Percentiles rank a stretch among this genome's conserved stretches.
phyloP scores from a whole-genome alignment of 1,140 invertebrate genomes.

The Pachypeltis micranthus region DNA sequence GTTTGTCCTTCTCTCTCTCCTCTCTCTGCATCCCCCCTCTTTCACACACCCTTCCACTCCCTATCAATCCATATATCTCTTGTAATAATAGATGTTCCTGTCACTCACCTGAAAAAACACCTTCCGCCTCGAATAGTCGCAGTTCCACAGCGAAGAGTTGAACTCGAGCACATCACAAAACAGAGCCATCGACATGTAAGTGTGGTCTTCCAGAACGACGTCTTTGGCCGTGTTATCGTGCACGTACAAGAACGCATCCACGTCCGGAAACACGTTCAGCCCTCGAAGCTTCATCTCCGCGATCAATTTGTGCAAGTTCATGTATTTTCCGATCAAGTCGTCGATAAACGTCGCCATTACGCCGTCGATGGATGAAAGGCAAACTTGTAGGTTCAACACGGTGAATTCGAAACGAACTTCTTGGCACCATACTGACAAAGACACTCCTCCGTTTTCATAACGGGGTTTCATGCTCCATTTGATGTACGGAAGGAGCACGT shows the following conservation, averaged over 20 bases:
- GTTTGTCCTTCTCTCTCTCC: too few relatives aligned
- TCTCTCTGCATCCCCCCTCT: too few relatives aligned
- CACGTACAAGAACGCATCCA: background rate
- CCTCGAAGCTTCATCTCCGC: background rate
- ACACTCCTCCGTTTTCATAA: background rate
- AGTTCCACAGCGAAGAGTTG: background rate
- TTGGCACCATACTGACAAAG: background rate
- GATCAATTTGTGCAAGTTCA: background rate
- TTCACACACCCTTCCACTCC: too few relatives aligned
- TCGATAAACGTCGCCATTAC: background rate
- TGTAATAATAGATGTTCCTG: too few relatives aligned
- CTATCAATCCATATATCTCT: too few relatives aligned
- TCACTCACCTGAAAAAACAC: background rate
- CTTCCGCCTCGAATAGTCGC: background rate
- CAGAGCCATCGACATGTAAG: background rate
- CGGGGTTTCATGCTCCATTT: background rate
- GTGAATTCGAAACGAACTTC: background rate
- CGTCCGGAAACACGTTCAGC: constrained; percentile 1
- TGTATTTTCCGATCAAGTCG: constrained; percentile 1
- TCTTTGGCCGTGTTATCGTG: background rate
- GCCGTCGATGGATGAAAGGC: background rate
- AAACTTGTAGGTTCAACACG: background rate
- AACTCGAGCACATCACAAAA: constrained; percentile 3
- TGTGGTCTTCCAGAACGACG: constrained; percentile 4
- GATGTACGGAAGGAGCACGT: background rate